Evolutionary conservation across 2,797 vertebrate genomes (phyloP), one percentile per base, ranked within the genome.

Genomic region (Poecilia picta): DNA sequence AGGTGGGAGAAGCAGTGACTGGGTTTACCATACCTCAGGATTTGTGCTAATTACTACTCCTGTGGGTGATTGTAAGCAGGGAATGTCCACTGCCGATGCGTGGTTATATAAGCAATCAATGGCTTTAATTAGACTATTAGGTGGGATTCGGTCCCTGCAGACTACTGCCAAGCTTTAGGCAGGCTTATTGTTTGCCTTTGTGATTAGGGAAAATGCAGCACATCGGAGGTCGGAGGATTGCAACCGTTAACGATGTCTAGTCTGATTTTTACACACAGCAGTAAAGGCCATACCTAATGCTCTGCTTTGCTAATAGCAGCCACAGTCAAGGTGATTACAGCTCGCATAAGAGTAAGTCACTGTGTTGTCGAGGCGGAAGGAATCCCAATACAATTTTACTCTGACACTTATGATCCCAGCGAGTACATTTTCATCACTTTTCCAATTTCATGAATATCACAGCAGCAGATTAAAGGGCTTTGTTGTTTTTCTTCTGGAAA

Each of bases 121-220:
- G 81, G 83, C 88, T 92, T 93, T 93, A 94, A 95, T 93, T 92
- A 91, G 87, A 91, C 89, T 86, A 91, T 94, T 91, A 91, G 88
- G 82, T 87, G 77, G 81, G 79, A 89, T 80, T 81, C 76, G 76
- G 78, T 91, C 92, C 91, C 91, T 49, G 81, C 59, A 83, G 93
- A 91, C 59, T 76, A 53, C 75, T 89, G 71, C 78, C 39, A 28
- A 81, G 46, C 81, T 76, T 81, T 49, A 80, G 86, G 85, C 80
- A 82, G 83, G 73, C 64, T 86, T 43, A 78, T 87, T 92, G 88
- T 92, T 91, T 91, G 87, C 81, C 80, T 89, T 85, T 53, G 73
- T 84, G 84, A 77, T 78, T 88, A 75, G 77, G 87, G 76, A 89
- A 88, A 83, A 76, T 66, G 74, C 79, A 87, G 76, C 83, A 68